phyloP scores from a whole-genome alignment of 2,113 vertebrate genomes.

The Ariopsis seemanni region DNA sequence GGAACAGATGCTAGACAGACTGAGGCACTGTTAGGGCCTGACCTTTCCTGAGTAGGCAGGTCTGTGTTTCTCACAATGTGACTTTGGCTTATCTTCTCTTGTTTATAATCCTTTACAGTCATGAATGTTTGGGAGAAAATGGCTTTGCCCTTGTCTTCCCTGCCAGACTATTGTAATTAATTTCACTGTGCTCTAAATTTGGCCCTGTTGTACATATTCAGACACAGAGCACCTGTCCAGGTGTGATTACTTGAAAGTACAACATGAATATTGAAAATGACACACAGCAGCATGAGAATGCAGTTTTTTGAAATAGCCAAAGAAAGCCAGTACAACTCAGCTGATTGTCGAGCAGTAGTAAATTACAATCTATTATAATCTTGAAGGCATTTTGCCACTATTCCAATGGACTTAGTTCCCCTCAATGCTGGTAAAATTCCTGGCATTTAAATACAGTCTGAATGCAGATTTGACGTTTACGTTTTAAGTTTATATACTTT shows the following conservation, averaged over 20 bases:
- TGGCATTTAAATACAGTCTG: background rate
- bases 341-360: background rate
- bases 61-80: constrained; percentile 9
- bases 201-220: background rate
- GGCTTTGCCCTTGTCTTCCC: background rate
- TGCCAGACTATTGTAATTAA: constrained; percentile 16
- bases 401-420: background rate
- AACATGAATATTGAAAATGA: background rate
- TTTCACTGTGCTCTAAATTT: constrained; percentile 17
- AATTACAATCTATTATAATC: background rate
- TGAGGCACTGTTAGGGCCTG: background rate
- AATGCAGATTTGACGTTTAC: constrained; percentile 17
- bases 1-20: constrained; percentile 25
- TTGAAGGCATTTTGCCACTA: background rate
- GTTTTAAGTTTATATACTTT: background rate
- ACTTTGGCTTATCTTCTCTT: background rate
- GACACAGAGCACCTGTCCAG: constrained; percentile 6
- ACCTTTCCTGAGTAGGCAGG: constrained; percentile 10
- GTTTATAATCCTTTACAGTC: background rate
- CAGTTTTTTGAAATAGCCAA: background rate
- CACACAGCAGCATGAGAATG: background rate
- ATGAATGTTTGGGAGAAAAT: constrained; percentile 7
- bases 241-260: background rate
- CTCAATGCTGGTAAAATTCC: background rate
- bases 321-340: background rate